These are phyloP conservation scores for Iphiclides podalirius DNA, from an alignment of 2,888 invertebrate species.

Conservation along the genomic window DNA sequence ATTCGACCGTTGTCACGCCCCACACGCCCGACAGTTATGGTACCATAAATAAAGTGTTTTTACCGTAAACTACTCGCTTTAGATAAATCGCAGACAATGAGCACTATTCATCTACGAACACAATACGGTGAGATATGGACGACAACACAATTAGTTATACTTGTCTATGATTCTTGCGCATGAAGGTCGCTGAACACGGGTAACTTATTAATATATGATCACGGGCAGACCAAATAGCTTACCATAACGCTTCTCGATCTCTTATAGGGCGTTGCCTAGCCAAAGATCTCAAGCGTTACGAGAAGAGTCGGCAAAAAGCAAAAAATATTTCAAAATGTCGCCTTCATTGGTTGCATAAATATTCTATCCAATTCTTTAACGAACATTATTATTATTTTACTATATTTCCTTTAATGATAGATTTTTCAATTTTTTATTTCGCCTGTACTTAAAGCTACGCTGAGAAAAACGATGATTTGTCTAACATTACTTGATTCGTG, in stretches of 20 bases:
- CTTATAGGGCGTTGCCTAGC: no score
- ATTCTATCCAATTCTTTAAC: no score
- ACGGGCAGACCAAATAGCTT: no score
- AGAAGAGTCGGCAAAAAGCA: not conserved
- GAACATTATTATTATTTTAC: no score
- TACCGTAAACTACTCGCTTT: not conserved
- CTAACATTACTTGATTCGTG: not conserved
- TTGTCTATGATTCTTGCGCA: slow-evolving; percentile 6
- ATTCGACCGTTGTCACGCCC: slow-evolving; percentile 13
- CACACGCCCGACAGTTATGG: slow-evolving; percentile 1
- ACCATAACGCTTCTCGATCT: no score
- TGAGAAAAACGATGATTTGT: slow-evolving; percentile 4
- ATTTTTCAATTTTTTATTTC: no score
- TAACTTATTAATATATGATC: not conserved
- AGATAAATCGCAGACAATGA: slow-evolving; percentile 18
- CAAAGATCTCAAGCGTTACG: not conserved
- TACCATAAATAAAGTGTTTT: slow-evolving; percentile 10
- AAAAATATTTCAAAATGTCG: not conserved
- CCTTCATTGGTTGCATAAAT: no score
- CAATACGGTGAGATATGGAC: slow-evolving; percentile 13
- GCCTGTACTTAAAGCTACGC: slow-evolving; percentile 4
- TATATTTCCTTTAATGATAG: no score
- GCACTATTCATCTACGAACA: not conserved
- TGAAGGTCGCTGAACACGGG: slow-evolving; percentile 2
- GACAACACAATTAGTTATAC: slow-evolving; percentile 24